Evolutionary conservation across 2,797 vertebrate genomes (phyloP), one percentile per base, ranked within the genome.

Genomic region (Danio kyathit): DNA sequence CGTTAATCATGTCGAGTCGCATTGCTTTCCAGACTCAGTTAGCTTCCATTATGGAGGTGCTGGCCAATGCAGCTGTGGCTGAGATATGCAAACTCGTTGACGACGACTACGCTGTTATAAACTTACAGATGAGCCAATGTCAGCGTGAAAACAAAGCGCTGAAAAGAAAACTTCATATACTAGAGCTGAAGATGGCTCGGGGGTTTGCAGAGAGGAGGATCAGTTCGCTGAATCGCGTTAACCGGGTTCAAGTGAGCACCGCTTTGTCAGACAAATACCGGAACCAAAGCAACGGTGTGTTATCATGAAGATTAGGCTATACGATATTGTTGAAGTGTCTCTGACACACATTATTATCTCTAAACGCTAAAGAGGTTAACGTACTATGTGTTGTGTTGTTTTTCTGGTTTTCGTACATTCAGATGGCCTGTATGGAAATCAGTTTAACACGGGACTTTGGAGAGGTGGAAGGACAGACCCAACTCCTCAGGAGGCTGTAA

Each of bases 1-100:
- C 51, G 14, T 19, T 11, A 9, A 41, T 7, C 60, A 95, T 95
- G 94, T 87, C 93, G 73, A 85, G 65, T 82, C 92, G 93, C 0
- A 86, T 93, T 48, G 91, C 93, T 78, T 94, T 95, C 72, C 94
- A 94, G 87, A 94, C 93, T 5, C 94, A 94, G 91, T 88, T 95
- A 63, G 94, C 94, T 79, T 95, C 93, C 90, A 94, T 95, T 82
- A 94, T 95, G 93, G 94, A 95, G 91, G 93, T 93, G 0, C 86
- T 95, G 48, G 93, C 93, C 3, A 95, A 95, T 48, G 92, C 93
- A 0, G 94, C 94, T 0, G 93, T 95, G 82, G 93, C 92, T 8
- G 94, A 95, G 86, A 95, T 95, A 79, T 94, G 93, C 17, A 94
- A 95, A 46, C 91, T 95, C 49, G 92, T 95, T 51, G 94, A 95